Evolutionary conservation across 1,140 invertebrate species (phyloP), one percentile per base, ranked within the genome.

Genomic region (Drosophila varians): DNA sequence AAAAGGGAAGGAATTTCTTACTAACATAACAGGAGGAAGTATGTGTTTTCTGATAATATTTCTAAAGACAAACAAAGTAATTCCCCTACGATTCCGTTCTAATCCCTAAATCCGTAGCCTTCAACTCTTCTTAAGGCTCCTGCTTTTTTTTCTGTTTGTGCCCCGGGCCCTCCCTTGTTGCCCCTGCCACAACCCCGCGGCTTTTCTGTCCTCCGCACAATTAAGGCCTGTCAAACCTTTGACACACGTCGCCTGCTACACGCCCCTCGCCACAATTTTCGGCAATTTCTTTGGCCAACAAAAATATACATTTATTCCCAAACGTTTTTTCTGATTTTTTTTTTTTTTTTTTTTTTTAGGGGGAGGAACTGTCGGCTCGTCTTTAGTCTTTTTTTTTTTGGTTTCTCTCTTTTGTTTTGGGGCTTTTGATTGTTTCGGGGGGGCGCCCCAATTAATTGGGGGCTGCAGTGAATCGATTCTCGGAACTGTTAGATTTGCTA

Each of bases 401-500:
- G 43, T 28, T 43, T 38, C 46, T 26, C n/a, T 12, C 38, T 23
- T 23, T 21, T 38, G 36, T 38, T 38, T 12, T 40, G 45, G 12
- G 42, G 31, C 21, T 48, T 42, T 48, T 38, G 51, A 28, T 57
- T 49, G 38, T 60, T 40, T 38, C 14, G 36, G 36, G 36, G 54
- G 40, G 62, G 54, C 55, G 53, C 58, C 57, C 60, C 77, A 88
- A 87, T 87, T 88, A 87, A 88, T 86, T 78, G 47, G 69, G 54
- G 66, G 54, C 54, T 73, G 72, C 76, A 86, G 56, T 80, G 68
- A 87, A 87, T 82, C 80, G 77, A 83, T 86, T 89, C 80, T 77
- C 68, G 73, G 83, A 89, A 89, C 74, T 90, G 86, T 89, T 86
- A 89, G 86, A 89, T 89, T 89, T 87, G 64, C 86, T 89, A 89